Base-by-base conservation (phyloP, 1,140 invertebrate species). In the Nylanderia fulva region DNA sequence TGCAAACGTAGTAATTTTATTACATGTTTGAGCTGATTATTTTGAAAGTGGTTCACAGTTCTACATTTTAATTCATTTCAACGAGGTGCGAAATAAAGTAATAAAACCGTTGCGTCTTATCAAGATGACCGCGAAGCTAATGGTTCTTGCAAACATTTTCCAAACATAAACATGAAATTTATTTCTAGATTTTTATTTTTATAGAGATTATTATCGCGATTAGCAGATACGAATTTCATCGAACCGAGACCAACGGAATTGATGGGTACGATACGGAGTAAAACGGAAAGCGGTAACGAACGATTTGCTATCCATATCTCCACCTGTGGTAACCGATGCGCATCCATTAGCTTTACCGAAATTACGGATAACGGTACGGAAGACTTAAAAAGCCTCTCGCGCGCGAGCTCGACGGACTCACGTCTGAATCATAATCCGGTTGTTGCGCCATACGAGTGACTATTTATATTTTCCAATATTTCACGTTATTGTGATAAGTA, bases 291-390 rank as follows among this genome's bases (percentile, higher is more conserved):
- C 64, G 48, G 64, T 69, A 80, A 69, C 33, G 48, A 71, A 21
- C 24, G 9, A 79, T 79, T 79, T 48, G 18, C 58, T 64, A 60
- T 0, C 42, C 11, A 21, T 29, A 77, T 48, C 27, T 77, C 64
- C 13, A 36, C 8, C 39, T 60, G 24, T 11, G 33, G 36, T 48
- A 77, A 63, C n/a, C 60, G 45, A 36, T 79, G 33, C 48, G 33
- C 76, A 54, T 68, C 61, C 15, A 79, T 79, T 54, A 79, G 15
- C 45, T 79, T 33, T 27, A 68, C 76, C 76, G 45, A 79, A 79
- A 79, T 79, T 79, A 68, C 76, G 39, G 15, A 66, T 79, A 79
- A 79, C 61, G 60, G 75, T 66, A 66, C 33, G 15, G 15, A 56
- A 56, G 39, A 54, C 27, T 68, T 68, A 42, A 79, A 52, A 79